Evolutionary conservation across 2,797 vertebrate species (phyloP).

Genomic region (Acropternis orthonyx): DNA sequence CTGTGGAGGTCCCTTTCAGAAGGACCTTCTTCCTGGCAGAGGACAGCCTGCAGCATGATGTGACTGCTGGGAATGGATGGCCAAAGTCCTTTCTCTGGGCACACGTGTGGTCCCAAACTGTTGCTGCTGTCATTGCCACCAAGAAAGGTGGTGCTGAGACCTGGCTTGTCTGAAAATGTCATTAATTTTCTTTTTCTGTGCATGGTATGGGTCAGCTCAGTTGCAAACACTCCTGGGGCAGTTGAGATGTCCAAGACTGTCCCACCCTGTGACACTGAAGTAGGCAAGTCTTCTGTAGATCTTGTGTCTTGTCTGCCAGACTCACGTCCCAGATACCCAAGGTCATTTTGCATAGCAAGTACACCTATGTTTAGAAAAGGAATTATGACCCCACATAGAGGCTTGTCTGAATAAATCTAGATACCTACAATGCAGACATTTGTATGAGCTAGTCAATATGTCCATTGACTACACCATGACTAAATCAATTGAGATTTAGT

Average conservation of each 20-base stretch:
- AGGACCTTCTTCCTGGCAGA: background rate
- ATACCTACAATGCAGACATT: background rate
- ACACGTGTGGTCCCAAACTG: fast-evolving
- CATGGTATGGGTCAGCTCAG: background rate
- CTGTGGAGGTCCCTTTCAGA: background rate
- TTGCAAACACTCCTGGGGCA: background rate
- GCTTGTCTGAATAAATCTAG: background rate
- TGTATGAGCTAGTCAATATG: background rate
- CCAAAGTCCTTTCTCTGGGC: background rate
- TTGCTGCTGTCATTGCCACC: background rate
- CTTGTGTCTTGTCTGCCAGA: background rate
- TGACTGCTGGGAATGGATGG: background rate
- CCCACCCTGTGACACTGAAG: background rate
- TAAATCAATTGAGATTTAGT: background rate
- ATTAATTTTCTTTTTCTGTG: background rate
- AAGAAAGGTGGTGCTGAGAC: background rate
- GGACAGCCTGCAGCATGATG: background rate
- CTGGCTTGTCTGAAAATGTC: background rate
- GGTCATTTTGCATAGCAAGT: background rate
- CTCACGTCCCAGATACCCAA: fast-evolving
- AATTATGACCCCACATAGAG: background rate
- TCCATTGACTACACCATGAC: background rate
- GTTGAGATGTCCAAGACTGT: background rate
- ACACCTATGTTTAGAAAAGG: background rate
- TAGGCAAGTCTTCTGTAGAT: background rate